These are phyloP conservation scores for Gorsachius magnificus DNA, from an alignment of 2,797 vertebrate genomes.

Conservation along the genomic window DNA sequence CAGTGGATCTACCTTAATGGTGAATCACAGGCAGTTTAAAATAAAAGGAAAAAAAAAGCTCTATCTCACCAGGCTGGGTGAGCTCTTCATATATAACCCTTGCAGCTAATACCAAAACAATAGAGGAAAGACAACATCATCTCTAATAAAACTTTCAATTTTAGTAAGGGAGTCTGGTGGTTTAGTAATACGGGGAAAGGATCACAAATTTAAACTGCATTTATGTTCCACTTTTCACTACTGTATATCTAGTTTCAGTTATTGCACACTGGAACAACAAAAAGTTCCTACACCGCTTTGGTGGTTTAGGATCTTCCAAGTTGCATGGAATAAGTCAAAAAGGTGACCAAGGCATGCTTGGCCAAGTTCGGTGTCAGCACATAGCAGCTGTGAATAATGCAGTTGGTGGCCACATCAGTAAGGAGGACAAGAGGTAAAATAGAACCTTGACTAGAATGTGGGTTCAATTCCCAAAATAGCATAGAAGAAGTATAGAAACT, in stretches of 20 bases:
- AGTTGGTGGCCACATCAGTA: background rate
- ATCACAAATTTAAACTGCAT: background rate
- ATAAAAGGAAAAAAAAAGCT: background rate
- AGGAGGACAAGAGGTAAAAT: background rate
- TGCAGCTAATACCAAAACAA: background rate
- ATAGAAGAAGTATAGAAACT: background rate
- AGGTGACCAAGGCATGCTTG: background rate
- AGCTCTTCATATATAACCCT: background rate
- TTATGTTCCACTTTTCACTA: conserved; percentile 41
- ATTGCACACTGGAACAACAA: background rate
- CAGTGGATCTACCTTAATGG: background rate
- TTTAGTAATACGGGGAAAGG: conserved; percentile 14
- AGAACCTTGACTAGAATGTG: background rate
- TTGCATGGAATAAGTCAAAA: background rate
- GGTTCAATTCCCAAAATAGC: background rate
- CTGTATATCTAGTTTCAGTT: background rate
- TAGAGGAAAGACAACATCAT: background rate
- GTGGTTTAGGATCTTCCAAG: background rate
- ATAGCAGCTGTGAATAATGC: background rate
- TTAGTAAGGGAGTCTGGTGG: background rate
- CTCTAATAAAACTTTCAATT: conserved; percentile 3
- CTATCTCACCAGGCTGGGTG: background rate
- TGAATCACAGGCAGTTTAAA: background rate
- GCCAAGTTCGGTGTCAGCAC: accelerated
- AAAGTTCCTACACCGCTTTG: background rate